Evolutionary conservation across 1,140 invertebrate species (phyloP), one percentile per base, ranked within the genome.

Genomic region (Euglossa dilemma): DNA sequence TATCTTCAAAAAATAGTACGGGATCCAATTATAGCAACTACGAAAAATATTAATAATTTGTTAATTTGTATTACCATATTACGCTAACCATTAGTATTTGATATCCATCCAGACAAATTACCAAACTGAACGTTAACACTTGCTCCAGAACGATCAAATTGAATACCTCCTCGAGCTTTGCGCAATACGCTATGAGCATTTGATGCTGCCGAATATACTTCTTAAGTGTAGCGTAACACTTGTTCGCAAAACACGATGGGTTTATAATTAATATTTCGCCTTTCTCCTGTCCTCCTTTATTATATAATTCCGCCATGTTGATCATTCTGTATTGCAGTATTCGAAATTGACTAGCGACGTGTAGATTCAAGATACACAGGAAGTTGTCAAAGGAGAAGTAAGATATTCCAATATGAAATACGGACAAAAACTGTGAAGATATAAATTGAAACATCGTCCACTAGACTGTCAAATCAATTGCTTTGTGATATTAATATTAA

Each of bases 61-160:
- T n/a, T n/a, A n/a, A n/a, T n/a, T 63, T 7, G 18, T 5, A 64
- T 20, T 6, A 43, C 18, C 20, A n/a, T 73, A 69, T 36, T 75
- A 18, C 77, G 77, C 78, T 70, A 36, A 90, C 88, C 80, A 85
- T n/a, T 63, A 85, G 43, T 18, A 84, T 14, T 63, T 89, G 86
- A 77, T 88, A 90, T 50, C 89, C 88, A 50, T 59, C 84, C 23
- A 90, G 78, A 36, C 89, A 90, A 23, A 90, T 86, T 45, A 88
- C 83, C 18, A 78, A 20, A 12, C 23, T 71, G 23, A 90, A 90
- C 4, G 71, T 82, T 0, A 64, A n/a, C 50, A 45, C 85, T n/a
- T n/a, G n/a, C n/a, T n/a, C n/a, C n/a, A n/a, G n/a, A n/a, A n/a
- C n/a, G n/a, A n/a, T n/a, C n/a, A n/a, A n/a, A n/a, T n/a, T n/a